phyloP scores from a whole-genome alignment of 2,797 vertebrate genomes.

The Gobio occitaniae region DNA sequence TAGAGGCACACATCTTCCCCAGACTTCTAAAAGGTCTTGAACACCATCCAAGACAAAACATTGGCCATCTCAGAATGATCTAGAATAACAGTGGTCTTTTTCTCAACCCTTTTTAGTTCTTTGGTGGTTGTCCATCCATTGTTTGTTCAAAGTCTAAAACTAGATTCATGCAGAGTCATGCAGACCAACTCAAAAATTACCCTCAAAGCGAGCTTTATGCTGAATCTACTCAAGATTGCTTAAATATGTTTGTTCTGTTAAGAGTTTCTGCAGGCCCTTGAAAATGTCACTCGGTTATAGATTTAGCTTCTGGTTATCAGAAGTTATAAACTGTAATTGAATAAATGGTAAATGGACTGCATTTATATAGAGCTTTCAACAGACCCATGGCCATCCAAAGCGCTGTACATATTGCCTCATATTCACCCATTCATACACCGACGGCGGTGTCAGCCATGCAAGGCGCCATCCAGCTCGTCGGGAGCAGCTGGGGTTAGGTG shows the following conservation, averaged over 20 bases:
- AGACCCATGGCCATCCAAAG: too few relatives aligned
- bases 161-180: conserved; percentile 15
- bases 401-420: too few relatives aligned
- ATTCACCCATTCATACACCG: too few relatives aligned
- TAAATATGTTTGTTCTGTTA: background rate
- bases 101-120: background rate
- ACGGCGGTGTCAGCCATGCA: too few relatives aligned
- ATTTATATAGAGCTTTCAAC: too few relatives aligned
- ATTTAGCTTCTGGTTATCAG: background rate
- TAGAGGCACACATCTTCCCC: conserved; percentile 37
- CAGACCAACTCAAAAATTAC: background rate
- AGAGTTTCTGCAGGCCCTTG: background rate
- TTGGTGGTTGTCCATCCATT: conserved; percentile 44
- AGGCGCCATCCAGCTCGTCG: too few relatives aligned
- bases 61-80: conserved; percentile 47
- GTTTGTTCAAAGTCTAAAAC: conserved; percentile 27
- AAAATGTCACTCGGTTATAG: background rate
- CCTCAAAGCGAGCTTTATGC: background rate
- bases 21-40: conserved; percentile 44
- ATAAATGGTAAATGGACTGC: too few relatives aligned
- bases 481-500: too few relatives aligned
- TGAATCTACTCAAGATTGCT: conserved; percentile 22
- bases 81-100: conserved; percentile 38
- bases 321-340: background rate
- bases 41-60: conserved; percentile 47